Evolutionary conservation across 2,797 vertebrate genomes (phyloP), one percentile per base, ranked within the genome.

Genomic region (Spheniscus humboldti): DNA sequence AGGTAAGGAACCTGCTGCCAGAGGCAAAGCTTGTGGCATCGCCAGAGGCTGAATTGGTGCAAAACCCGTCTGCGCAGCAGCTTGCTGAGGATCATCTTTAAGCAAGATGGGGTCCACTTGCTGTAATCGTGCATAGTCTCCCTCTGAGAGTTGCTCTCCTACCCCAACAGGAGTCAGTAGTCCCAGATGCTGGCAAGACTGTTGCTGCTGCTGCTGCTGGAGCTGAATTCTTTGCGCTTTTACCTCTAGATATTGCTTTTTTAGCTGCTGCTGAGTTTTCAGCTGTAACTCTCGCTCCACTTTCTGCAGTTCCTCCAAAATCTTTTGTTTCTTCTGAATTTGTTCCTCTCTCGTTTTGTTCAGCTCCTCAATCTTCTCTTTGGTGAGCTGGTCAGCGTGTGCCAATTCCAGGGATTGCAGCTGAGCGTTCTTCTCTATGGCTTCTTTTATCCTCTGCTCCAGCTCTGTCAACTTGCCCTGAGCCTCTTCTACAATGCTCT

Each of bases 401-500:
- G 98, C 98, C 97, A 98, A 92, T 98, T 98, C 98, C 98, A 98
- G 96, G 92, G 98, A 98, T 97, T 98, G 98, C 97, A 98, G 98
- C 94, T 98, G 98, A 96, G 98, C 98, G 63, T 98, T 98, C 98
- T 98, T 98, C 98, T 98, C 98, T 98, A 98, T 98, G 97, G 98
- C 98, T 98, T 98, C 98, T 97, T 98, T 98, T 96, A 98, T 98
- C 97, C 98, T 98, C 97, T 98, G 98, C 96, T 98, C 98, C 98
- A 98, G 97, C 97, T 98, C 98, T 96, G 98, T 98, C 98, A 98
- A 98, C 98, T 98, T 98, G 97, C 98, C 98, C 98, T 98, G 98
- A 98, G 98, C 98, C 97, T 98, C 98, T 98, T 98, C 98, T 98
- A 98, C 98, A 98, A 98, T 98, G 98, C 98, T 98, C 98, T 98